Evolutionary conservation across 2,888 invertebrate species (phyloP).

Genomic region (Erebia epiphron): DNA sequence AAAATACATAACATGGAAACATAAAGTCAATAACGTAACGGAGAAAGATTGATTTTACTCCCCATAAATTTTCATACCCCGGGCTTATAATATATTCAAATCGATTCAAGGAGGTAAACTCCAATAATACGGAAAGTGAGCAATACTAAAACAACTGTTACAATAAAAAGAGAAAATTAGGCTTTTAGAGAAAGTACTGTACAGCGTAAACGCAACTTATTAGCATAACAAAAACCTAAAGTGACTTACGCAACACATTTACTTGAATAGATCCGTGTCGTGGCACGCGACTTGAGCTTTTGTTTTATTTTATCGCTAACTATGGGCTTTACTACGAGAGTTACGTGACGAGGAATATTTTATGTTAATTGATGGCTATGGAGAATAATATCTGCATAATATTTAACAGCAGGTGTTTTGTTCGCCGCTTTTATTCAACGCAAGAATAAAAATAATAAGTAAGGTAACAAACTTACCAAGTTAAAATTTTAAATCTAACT

Average conservation of each 20-base stretch:
- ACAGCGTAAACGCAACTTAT: conserved; percentile 44
- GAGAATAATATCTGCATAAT: background rate
- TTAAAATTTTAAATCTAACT: too few relatives aligned
- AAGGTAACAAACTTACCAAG: too few relatives aligned
- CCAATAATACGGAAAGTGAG: too few relatives aligned
- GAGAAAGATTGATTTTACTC: too few relatives aligned
- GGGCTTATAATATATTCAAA: too few relatives aligned
- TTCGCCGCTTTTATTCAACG: too few relatives aligned
- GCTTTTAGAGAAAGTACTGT: conserved; percentile 61
- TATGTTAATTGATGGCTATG: background rate
- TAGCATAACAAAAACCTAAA: conserved; percentile 52
- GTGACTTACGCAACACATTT: conserved; percentile 45
- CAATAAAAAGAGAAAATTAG: conserved; percentile 66
- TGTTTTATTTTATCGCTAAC: background rate
- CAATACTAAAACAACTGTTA: conserved; percentile 34
- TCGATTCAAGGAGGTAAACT: too few relatives aligned
- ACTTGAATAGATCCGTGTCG: conserved; percentile 25
- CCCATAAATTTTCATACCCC: too few relatives aligned
- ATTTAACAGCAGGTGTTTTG: too few relatives aligned
- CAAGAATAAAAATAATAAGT: too few relatives aligned
- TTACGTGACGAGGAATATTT: conserved; percentile 2
- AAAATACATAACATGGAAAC: too few relatives aligned
- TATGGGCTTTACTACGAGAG: background rate
- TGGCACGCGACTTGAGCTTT: background rate
- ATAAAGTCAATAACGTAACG: too few relatives aligned